These are phyloP conservation scores for Chaetodon trifasciatus DNA, from an alignment of 2,797 vertebrate genomes.

Conservation along the genomic window DNA sequence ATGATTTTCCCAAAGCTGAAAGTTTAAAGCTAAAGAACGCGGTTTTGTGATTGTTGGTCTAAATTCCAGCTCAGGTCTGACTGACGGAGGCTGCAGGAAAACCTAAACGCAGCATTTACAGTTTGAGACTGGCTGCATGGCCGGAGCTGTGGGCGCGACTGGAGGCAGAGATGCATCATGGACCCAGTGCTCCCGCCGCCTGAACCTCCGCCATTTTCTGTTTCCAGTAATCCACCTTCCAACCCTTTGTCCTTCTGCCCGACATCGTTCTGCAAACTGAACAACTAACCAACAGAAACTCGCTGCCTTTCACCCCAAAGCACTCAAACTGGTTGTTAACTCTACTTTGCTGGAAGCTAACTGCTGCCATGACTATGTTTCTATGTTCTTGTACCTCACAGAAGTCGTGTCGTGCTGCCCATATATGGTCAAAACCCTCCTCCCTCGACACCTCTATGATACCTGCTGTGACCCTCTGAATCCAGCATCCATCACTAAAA, in stretches of 20 bases:
- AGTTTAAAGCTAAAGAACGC: not conserved
- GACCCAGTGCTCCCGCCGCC: not conserved
- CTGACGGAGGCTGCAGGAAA: conserved; percentile 5
- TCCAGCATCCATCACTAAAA: too few species aligned
- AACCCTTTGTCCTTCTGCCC: too few species aligned
- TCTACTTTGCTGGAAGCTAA: not conserved
- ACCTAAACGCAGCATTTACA: not conserved
- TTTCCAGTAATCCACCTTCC: too few species aligned
- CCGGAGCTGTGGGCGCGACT: conserved; percentile 2
- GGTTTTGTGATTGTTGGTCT: not conserved
- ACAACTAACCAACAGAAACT: too few species aligned
- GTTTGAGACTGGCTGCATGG: not conserved
- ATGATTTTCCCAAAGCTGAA: not conserved
- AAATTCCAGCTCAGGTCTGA: not conserved
- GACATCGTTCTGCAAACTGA: too few species aligned
- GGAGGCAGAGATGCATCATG: not conserved
- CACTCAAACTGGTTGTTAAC: too few species aligned
- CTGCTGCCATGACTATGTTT: not conserved
- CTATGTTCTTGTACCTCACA: not conserved
- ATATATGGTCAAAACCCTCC: too few species aligned
- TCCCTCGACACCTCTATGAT: too few species aligned
- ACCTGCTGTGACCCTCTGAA: too few species aligned
- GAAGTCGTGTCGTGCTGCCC: too few species aligned
- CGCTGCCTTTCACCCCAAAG: too few species aligned
- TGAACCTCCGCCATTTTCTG: too few species aligned